Evolutionary conservation across 2,113 vertebrate genomes (phyloP), one percentile per base, ranked within the genome.

Genomic region (Carassius auratus): DNA sequence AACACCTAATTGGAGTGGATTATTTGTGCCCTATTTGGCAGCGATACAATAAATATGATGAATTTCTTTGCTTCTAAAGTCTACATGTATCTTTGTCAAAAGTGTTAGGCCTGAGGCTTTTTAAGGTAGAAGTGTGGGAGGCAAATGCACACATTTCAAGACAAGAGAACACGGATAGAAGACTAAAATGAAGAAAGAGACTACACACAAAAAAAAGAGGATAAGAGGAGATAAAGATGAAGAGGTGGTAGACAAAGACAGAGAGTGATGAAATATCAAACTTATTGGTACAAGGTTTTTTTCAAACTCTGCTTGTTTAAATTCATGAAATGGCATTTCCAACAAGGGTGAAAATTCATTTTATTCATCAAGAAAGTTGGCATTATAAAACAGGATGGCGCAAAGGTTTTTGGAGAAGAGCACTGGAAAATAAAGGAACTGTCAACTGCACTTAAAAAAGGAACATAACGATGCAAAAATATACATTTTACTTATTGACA

Each of bases 1-100:
- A 86, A 86, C 87, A 88, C 81, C 81, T 88, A 88, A 88, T 88
- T 86, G 87, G 66, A 86, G 87, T 80, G 87, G 77, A 86, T 88
- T 88, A 88, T 77, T 61, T 85, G 81, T 66, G 87, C 84, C 82
- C 85, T 88, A 86, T 88, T 88, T 86, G 87, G 87, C 85, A 81
- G 76, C 23, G 17, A 79, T 50, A 87, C 81, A 84, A 81, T 86
- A 61, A 57, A 59, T 75, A 87, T 57, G 50, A 79, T 78, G 76
- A 61, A 64, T 88, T 76, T 45, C 69, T 66, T n/a, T 62, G 85
- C 76, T 64, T 86, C 84, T 81, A 69, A 52, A 81, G 80, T 81
- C 80, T 81, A 52, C 80, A 81, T 52, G n/a, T 68, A 81, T 69
- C 80, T 81, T 69, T 81, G 80, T 81, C 80, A 81, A 81, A 81